These are phyloP conservation scores for Microtus obscurus DNA, from an alignment of 2,797 vertebrate genomes.

Conservation along the genomic window DNA sequence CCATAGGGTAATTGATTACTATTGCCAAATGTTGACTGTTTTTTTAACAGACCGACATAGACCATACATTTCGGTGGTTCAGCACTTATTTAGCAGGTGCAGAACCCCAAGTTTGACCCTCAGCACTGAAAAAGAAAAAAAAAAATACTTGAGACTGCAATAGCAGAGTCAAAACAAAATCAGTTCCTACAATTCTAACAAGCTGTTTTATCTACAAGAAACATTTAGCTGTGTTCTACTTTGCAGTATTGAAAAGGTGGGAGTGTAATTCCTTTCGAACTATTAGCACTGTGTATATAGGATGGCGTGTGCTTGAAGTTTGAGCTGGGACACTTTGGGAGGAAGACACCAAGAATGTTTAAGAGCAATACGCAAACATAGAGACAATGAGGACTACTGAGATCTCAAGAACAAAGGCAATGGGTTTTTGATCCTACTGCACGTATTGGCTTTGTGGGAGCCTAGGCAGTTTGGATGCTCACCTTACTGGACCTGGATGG, in stretches of 20 bases:
- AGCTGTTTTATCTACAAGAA: background rate
- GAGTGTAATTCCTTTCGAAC: background rate
- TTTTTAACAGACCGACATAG: background rate
- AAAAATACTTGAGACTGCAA: background rate
- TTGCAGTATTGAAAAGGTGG: slow-evolving; percentile 3
- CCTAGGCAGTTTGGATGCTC: too few relatives aligned
- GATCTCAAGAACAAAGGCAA: too few relatives aligned
- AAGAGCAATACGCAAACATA: too few relatives aligned
- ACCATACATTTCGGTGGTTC: background rate
- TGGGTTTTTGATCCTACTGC: too few relatives aligned
- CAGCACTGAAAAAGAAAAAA: background rate
- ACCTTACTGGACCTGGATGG: too few relatives aligned
- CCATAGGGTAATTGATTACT: background rate
- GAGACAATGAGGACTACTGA: too few relatives aligned
- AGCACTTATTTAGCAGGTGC: background rate
- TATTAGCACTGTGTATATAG: background rate
- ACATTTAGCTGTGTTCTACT: slow-evolving; percentile 17
- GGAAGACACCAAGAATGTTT: background rate
- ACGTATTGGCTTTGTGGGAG: too few relatives aligned
- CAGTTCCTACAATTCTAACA: slow-evolving; percentile 33
- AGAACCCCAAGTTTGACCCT: background rate
- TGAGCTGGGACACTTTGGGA: background rate
- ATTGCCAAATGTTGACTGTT: background rate
- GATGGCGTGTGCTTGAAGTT: background rate
- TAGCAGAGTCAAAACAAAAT: background rate